phyloP scores from a whole-genome alignment of 2,888 invertebrate species.

The Rhimphoctona megacephalus region DNA sequence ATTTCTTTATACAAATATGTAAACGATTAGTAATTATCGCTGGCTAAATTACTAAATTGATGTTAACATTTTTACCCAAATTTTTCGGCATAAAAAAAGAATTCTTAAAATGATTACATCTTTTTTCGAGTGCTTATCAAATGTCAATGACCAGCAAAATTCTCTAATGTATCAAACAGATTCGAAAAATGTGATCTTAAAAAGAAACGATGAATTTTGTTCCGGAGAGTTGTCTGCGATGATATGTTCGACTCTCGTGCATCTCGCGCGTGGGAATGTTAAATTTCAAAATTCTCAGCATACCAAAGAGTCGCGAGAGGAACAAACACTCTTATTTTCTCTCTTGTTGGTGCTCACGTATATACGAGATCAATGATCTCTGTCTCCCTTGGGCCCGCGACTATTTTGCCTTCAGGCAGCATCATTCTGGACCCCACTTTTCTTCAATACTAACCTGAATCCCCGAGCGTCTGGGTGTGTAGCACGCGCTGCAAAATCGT shows the following conservation, averaged over 20 bases:
- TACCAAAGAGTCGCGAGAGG: constrained; percentile 52
- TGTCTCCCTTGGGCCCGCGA: constrained; percentile 15
- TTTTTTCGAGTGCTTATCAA: neutral
- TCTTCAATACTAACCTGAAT: constrained; percentile 43
- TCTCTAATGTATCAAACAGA: neutral
- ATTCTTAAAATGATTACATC: neutral
- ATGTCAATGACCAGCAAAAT: neutral
- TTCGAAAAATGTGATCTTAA: neutral
- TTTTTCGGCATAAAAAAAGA: neutral
- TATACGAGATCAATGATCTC: constrained; percentile 32
- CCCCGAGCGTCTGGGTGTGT: neutral
- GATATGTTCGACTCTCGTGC: neutral
- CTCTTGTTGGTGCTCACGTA: constrained; percentile 16
- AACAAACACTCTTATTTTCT: constrained; percentile 46
- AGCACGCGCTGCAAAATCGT: constrained; percentile 33
- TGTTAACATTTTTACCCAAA: neutral
- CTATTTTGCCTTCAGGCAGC: constrained; percentile 35
- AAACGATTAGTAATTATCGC: too few species aligned
- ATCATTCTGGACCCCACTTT: constrained; percentile 24
- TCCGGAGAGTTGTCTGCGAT: constrained; percentile 22
- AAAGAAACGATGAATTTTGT: neutral
- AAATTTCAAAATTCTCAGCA: constrained; percentile 66
- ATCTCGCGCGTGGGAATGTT: constrained; percentile 65
- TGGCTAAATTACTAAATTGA: neutral
- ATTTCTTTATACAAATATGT: too few species aligned